Evolutionary conservation across 2,113 vertebrate genomes (phyloP).

Genomic region (Beaufortia kweichowensis): DNA sequence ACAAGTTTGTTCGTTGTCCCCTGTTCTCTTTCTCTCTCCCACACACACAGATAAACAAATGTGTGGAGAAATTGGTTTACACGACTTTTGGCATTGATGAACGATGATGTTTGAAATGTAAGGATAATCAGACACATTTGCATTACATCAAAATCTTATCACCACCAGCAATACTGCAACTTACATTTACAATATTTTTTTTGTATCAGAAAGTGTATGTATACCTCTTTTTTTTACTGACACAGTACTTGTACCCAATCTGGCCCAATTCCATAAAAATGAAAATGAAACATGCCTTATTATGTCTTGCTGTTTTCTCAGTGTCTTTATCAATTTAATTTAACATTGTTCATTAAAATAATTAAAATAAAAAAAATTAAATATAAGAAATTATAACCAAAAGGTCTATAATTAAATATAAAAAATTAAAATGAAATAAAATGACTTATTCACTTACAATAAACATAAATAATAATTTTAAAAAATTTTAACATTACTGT

Average conservation of each 20-base stretch:
- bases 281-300: too few species aligned
- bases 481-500: too few species aligned
- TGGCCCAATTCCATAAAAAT: not conserved
- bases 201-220: not conserved
- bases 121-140: not conserved
- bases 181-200: not conserved
- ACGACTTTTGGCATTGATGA: slow-evolving; percentile 1
- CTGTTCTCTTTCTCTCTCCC: slow-evolving; percentile 7
- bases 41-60: slow-evolving; percentile 24
- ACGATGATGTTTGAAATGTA: slow-evolving; percentile 11
- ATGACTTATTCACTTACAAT: too few species aligned
- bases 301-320: too few species aligned
- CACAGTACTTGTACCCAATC: not conserved
- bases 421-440: too few species aligned
- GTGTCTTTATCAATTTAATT: too few species aligned
- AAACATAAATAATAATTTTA: too few species aligned
- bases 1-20: slow-evolving; percentile 16
- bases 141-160: not conserved
- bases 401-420: too few species aligned
- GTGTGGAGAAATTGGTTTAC: slow-evolving; percentile 12
- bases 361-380: too few species aligned
- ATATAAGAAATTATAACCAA: too few species aligned
- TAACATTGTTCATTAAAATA: too few species aligned
- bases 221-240: not conserved
- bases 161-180: not conserved